Evolutionary conservation across 1,140 invertebrate genomes (phyloP), one percentile per base, ranked within the genome.

Genomic region (Tribolium madens): DNA sequence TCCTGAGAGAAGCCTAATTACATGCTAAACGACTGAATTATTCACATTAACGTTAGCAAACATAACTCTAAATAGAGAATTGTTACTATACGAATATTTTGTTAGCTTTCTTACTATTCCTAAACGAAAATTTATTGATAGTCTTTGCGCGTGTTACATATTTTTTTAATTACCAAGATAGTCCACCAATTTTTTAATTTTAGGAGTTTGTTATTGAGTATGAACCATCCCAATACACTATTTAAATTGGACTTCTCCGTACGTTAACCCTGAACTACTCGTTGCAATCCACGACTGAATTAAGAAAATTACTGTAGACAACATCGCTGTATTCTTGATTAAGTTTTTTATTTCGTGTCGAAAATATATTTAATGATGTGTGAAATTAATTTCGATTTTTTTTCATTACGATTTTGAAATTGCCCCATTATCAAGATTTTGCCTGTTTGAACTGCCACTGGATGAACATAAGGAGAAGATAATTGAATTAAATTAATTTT

Each of bases 371-470:
- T 36, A 72, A 72, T 72, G 36, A 72, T 72, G 70, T 72, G 70
- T 72, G 70, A 72, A 72, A 72, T 72, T 72, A 72, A 72, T 52
- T 48, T 52, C 26, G 70, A 72, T 47, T 72, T 64, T 72, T n/a
- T 72, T 72, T 50, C 46, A 12, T 72, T 72, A 31, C 42, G 46
- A 72, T 26, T 18, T 50, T 31, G 9, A 15, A 52, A 18, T 14
- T 10, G 46, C 46, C 46, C 50, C 57, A 64, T 64, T 64, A 64
- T 26, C 21, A 33, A 33, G 18, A 64, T 64, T 64, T 57, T 64
- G 21, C 57, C 57, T 21, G 26, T 26, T 57, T 60, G 21, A 60
- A 64, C 57, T 64, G 57, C 3, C 21, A 26, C 31, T 33, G n/a
- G 1, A 57, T 6, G 17, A 5, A 12, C 10, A 64, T 18, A 52